Conservation (phyloP, 2,888 invertebrate species). For the Drosophila setosimentum region DNA sequence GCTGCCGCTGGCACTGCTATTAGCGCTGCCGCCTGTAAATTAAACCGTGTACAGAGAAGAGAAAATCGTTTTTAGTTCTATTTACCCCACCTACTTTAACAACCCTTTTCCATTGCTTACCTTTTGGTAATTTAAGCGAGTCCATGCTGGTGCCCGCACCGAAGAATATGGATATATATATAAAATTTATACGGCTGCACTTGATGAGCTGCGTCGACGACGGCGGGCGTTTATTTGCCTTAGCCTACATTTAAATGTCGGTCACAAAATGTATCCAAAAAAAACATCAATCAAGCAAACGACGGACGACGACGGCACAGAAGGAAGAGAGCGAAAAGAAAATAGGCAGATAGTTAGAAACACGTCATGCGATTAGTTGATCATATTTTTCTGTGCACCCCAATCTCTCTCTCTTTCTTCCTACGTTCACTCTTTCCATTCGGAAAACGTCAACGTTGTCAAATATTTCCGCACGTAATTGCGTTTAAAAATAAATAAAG, state of each 20-base stretch:
- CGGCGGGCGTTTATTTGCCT: slow-evolving; percentile 49
- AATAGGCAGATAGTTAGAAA: slow-evolving; percentile 38
- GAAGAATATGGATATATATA: slow-evolving; percentile 25
- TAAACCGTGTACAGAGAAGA: not conserved
- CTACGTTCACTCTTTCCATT: slow-evolving; percentile 27
- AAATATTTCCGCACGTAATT: slow-evolving; percentile 64
- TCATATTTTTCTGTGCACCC: slow-evolving; percentile 52
- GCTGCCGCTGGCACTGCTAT: slow-evolving; percentile 72
- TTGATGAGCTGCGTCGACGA: slow-evolving; percentile 59
- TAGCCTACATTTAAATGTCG: slow-evolving; percentile 67
- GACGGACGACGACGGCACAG: slow-evolving; percentile 23
- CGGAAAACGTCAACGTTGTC: slow-evolving; percentile 61
- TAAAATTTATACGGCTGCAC: slow-evolving; percentile 68
- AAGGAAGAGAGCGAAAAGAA: not conserved
- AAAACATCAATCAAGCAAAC: slow-evolving; percentile 74
- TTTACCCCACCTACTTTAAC: not conserved
- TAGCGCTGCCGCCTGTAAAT: slow-evolving; percentile 59
- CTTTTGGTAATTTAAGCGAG: slow-evolving; percentile 84
- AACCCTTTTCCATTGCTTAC: slow-evolving; percentile 55
- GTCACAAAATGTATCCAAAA: slow-evolving; percentile 61
- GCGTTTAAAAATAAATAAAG: slow-evolving; percentile 76
- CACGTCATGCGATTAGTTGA: slow-evolving; percentile 64
- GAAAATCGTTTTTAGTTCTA: not conserved
- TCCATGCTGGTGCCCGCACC: slow-evolving; percentile 77
- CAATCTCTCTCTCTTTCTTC: slow-evolving; percentile 17